A percentile compares a stretch with the other conserved stretches of the same genome.
These are phyloP conservation scores for Pseudorhombus dupliciocellatus DNA, from an alignment of 2,113 vertebrate species.

Conservation along the genomic window DNA sequence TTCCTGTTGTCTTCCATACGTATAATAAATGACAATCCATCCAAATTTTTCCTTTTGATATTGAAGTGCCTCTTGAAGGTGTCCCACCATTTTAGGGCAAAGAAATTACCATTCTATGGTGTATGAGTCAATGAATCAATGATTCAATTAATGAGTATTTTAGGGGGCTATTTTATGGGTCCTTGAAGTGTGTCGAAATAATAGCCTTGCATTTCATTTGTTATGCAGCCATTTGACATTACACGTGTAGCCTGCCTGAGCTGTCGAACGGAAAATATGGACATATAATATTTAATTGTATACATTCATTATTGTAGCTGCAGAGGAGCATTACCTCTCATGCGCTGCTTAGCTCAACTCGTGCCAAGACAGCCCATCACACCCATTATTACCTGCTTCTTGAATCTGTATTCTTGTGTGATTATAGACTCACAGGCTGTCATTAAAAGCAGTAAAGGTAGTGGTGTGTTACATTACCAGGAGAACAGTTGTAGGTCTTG, in stretches of 20 bases:
- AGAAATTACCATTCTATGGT: neutral
- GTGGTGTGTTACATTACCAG: constrained; percentile 70
- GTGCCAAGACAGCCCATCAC: constrained; percentile 17
- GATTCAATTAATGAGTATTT: constrained; percentile 44
- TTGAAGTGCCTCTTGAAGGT: neutral
- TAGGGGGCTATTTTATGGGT: constrained; percentile 30
- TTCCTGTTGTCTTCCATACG: no score
- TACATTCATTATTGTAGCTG: constrained; percentile 19
- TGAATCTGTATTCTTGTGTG: constrained; percentile 36
- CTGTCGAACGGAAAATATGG: constrained; percentile 16
- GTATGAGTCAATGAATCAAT: constrained; percentile 30
- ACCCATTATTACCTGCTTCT: constrained; percentile 42
- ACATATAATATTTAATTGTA: constrained; percentile 34
- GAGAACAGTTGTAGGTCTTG: constrained; percentile 77
- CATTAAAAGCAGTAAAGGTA: constrained; percentile 72
- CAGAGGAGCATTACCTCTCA: constrained; percentile 2
- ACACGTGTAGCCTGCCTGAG: neutral
- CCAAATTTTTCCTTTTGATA: neutral
- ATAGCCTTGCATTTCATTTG: constrained; percentile 32
- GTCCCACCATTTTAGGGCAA: constrained; percentile 6
- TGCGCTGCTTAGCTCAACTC: neutral
- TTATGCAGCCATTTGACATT: constrained; percentile 23
- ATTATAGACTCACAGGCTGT: constrained; percentile 49
- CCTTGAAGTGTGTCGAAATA: constrained; percentile 37
- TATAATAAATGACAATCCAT: neutral